A percentile compares a stretch with the other conserved stretches of the same genome.
Evolutionary conservation across 2,113 vertebrate genomes (phyloP).

Genomic region (Cavia aperea): DNA sequence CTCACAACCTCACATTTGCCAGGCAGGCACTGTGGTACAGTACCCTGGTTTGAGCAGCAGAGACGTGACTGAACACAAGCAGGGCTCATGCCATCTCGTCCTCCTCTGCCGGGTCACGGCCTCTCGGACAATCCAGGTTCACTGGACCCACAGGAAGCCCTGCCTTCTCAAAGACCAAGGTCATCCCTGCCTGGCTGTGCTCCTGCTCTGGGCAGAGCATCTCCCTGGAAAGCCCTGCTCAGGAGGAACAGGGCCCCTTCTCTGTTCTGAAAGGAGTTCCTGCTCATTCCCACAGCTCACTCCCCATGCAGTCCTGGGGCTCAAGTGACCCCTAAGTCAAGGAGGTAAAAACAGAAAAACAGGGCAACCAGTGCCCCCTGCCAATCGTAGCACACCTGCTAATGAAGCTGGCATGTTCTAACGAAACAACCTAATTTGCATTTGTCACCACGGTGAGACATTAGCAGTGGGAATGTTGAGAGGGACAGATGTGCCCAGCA

Average conservation of each 20-base stretch:
- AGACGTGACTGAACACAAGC: neutral
- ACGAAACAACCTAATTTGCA: slow-evolving; percentile 52
- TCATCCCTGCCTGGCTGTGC: neutral
- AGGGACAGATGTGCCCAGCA: slow-evolving; percentile 68
- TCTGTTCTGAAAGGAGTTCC: neutral
- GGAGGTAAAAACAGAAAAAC: slow-evolving; percentile 42
- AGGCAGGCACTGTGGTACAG: too few species aligned
- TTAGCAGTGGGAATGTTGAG: slow-evolving; percentile 58
- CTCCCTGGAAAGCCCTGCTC: neutral
- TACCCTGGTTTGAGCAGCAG: neutral
- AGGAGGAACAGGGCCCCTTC: neutral
- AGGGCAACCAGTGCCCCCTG: slow-evolving; percentile 6
- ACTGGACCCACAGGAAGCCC: neutral
- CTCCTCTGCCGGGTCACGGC: neutral
- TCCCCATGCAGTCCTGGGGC: neutral
- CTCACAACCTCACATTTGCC: too few species aligned
- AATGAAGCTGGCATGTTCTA: slow-evolving; percentile 69
- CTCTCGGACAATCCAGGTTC: neutral
- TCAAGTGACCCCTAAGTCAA: slow-evolving; percentile 22
- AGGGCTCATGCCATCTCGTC: neutral
- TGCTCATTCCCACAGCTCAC: neutral
- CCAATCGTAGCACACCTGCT: slow-evolving; percentile 47
- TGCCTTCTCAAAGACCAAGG: neutral
- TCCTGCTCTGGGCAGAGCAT: neutral
- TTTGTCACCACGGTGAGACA: slow-evolving; percentile 68